A percentile compares a stretch with the other conserved stretches of the same genome.
Conservation (phyloP, 35 echinoderm and acorn worm genomes). For the Hemicentrotus pulcherrimus region DNA sequence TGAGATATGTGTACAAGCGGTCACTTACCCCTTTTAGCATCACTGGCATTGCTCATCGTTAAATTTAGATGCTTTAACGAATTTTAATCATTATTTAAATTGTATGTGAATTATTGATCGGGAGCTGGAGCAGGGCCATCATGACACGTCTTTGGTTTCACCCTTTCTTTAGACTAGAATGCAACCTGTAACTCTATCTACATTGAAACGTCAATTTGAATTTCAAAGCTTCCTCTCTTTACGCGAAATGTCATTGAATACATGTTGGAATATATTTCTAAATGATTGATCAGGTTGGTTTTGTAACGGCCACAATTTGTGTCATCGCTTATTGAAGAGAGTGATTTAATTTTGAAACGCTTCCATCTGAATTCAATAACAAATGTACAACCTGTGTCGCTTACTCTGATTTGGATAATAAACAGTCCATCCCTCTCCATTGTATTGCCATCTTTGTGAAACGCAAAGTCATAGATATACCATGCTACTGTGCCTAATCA, state of each 20-base stretch:
- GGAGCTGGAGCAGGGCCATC: not conserved
- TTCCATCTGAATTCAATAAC: not conserved
- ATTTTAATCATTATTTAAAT: constrained; percentile 16
- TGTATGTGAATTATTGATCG: not conserved
- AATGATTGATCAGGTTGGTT: not conserved
- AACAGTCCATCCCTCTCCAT: not conserved
- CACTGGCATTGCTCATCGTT: not conserved
- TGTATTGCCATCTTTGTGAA: not conserved
- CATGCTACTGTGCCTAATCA: not conserved
- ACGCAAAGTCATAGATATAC: not conserved
- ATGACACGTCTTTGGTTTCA: not conserved
- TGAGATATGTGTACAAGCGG: not conserved
- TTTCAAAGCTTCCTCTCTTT: not conserved
- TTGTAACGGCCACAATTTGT: not conserved
- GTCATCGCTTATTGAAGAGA: not conserved
- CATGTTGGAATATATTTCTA: not conserved
- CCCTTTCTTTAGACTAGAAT: not conserved
- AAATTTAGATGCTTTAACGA: not conserved
- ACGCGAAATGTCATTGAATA: constrained; percentile 3
- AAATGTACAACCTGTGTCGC: not conserved
- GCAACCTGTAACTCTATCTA: not conserved
- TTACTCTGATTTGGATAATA: not conserved
- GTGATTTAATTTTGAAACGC: not conserved
- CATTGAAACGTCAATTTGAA: not conserved
- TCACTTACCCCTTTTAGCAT: not conserved